Conservation (phyloP, 2,888 invertebrate species). For the Zygothrica quintamaculata region DNA sequence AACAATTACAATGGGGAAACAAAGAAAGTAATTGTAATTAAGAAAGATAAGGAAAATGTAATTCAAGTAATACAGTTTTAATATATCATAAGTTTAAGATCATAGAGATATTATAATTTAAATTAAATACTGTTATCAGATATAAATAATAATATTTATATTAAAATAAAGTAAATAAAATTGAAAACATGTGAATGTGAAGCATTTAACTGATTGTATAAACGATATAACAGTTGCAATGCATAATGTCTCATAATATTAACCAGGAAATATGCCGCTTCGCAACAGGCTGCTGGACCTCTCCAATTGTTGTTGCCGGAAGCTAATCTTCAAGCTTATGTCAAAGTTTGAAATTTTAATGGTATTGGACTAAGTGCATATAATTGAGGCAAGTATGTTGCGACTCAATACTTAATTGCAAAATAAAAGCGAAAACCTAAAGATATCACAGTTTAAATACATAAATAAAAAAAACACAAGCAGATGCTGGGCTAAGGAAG, state of each 20-base stretch:
- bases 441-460: conserved; percentile 12
- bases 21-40: conserved; percentile 10
- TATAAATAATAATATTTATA: too few relatives aligned
- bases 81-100: too few relatives aligned
- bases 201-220: neutral
- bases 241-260: conserved; percentile 7
- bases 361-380: conserved; percentile 12
- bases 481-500: conserved; percentile 53
- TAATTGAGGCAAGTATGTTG: conserved; percentile 47
- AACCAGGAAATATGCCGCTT: conserved; percentile 17
- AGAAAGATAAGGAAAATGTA: neutral
- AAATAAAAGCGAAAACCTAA: conserved; percentile 26
- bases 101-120: too few relatives aligned
- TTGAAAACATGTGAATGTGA: too few relatives aligned
- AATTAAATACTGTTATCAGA: too few relatives aligned
- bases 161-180: too few relatives aligned
- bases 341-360: conserved; percentile 27
- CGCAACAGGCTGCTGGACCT: conserved; percentile 1
- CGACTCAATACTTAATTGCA: conserved; percentile 42
- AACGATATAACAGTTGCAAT: neutral
- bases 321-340: conserved; percentile 12
- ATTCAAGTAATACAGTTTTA: conserved; percentile 1
- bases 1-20: too few relatives aligned
- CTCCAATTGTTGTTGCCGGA: conserved; percentile 11
- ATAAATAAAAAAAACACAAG: conserved; percentile 24